These are phyloP conservation scores for Ceramica pisi DNA, from an alignment of 2,888 invertebrate species.

Conservation along the genomic window DNA sequence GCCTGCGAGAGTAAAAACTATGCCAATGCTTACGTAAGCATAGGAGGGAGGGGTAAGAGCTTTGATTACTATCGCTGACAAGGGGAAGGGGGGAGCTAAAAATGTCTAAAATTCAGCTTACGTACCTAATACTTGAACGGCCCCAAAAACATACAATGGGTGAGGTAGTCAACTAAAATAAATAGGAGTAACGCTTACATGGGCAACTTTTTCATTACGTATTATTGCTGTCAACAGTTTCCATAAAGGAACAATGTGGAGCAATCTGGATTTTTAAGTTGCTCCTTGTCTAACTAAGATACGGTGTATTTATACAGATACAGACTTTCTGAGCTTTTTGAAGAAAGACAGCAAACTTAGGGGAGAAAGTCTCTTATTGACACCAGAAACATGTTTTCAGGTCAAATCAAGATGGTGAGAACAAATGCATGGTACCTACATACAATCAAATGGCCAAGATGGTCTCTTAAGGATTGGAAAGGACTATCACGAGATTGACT, in stretches of 20 bases:
- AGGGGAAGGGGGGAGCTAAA: too few relatives aligned
- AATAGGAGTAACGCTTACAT: constrained; percentile 2
- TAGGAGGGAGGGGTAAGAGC: too few relatives aligned
- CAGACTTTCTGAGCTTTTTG: not conserved
- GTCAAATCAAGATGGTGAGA: too few relatives aligned
- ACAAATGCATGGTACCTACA: too few relatives aligned
- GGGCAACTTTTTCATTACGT: not conserved
- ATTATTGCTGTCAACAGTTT: not conserved
- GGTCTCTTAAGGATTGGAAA: not conserved
- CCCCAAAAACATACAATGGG: constrained; percentile 4
- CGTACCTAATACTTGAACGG: too few relatives aligned
- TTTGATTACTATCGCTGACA: too few relatives aligned
- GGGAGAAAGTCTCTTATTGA: not conserved
- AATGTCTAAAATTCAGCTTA: too few relatives aligned
- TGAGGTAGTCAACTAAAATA: not conserved
- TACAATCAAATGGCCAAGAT: not conserved
- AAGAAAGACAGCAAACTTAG: not conserved
- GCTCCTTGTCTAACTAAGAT: not conserved
- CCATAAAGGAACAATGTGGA: not conserved
- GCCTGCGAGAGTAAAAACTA: too few relatives aligned
- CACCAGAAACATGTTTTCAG: not conserved
- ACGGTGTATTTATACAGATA: not conserved
- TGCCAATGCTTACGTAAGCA: too few relatives aligned
- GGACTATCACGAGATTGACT: not conserved
- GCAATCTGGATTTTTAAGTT: not conserved